phyloP scores from a whole-genome alignment of 1,140 invertebrate species.

The Danaus melanippus region DNA sequence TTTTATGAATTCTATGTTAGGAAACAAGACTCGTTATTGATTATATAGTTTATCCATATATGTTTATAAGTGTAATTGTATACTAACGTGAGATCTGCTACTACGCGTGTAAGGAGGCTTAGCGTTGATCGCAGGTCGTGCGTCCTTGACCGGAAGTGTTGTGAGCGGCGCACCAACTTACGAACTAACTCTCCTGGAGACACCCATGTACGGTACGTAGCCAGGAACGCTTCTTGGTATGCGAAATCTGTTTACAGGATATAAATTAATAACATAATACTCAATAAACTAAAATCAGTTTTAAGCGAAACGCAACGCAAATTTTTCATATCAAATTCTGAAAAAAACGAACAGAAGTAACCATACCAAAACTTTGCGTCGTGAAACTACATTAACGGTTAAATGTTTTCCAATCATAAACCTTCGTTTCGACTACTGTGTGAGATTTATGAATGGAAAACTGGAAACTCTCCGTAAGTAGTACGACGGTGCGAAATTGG shows the following conservation, averaged over 20 bases:
- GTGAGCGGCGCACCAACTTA: conserved; percentile 87
- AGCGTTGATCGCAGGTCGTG: conserved; percentile 86
- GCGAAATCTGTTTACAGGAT: conserved; percentile 81
- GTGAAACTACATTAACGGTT: too few species aligned
- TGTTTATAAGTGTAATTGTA: neutral
- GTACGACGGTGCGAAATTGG: too few species aligned
- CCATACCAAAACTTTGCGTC: too few species aligned
- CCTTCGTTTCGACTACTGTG: too few species aligned
- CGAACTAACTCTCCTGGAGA: conserved; percentile 88
- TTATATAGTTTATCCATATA: neutral
- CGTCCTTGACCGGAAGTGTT: conserved; percentile 84
- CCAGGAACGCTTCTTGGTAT: conserved; percentile 97
- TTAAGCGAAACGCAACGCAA: too few species aligned
- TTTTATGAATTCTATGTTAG: conserved; percentile 5
- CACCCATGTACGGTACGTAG: conserved; percentile 96
- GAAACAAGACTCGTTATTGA: neutral
- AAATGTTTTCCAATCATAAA: too few species aligned
- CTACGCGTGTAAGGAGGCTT: conserved; percentile 87
- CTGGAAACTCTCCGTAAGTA: too few species aligned
- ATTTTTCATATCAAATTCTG: too few species aligned
- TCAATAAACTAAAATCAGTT: neutral
- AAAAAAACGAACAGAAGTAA: too few species aligned
- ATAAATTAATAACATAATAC: neutral
- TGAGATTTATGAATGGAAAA: too few species aligned
- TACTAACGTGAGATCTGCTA: conserved; percentile 94